Percentiles rank a stretch among this genome's conserved stretches.
Conservation (phyloP, 2,113 vertebrate species). For the Excalfactoria chinensis region DNA sequence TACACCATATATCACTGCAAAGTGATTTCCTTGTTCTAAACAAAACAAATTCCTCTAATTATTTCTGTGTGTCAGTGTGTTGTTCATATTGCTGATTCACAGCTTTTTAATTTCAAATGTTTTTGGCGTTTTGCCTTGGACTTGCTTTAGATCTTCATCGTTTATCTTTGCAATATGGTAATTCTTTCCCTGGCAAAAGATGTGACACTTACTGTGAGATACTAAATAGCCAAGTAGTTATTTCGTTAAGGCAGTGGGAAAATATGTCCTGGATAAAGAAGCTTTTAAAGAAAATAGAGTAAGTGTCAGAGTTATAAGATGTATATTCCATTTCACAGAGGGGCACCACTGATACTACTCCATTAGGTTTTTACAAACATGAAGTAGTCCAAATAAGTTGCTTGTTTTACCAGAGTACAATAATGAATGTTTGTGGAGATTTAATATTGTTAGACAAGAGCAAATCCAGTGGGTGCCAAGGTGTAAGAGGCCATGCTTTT, state of each 20-base stretch:
- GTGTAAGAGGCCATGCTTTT: no score
- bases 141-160: background rate
- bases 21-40: conserved; percentile 12
- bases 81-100: conserved; percentile 44
- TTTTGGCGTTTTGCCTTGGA: conserved; percentile 31
- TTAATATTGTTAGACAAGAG: background rate
- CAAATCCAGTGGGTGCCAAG: background rate
- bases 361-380: background rate
- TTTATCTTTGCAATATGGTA: conserved; percentile 4
- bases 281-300: conserved; percentile 5
- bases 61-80: background rate
- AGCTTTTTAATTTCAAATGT: background rate
- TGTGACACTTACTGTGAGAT: conserved; percentile 21
- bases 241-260: conserved; percentile 4
- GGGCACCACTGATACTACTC: background rate
- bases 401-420: conserved; percentile 13
- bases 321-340: background rate
- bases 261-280: conserved; percentile 38
- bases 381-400: background rate
- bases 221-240: conserved; percentile 10
- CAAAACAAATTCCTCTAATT: conserved; percentile 47
- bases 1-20: background rate
- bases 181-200: conserved; percentile 13
- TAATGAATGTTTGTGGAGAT: background rate
- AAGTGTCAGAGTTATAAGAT: conserved; percentile 12